Base-by-base conservation (phyloP, 2,888 invertebrate genomes). In the Ochropleura leucogaster region DNA sequence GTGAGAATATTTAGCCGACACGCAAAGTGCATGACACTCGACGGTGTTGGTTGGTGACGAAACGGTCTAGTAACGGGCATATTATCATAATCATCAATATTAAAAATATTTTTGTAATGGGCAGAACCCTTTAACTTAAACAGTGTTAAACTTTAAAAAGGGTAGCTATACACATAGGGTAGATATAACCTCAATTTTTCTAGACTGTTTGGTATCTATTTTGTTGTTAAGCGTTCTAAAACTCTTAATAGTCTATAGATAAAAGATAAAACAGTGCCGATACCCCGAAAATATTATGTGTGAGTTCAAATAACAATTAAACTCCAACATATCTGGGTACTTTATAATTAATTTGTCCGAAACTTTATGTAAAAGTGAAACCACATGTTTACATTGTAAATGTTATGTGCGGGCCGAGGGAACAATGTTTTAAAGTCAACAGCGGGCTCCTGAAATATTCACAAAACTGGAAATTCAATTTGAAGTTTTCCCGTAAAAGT, bases 391-490 rank as follows among this genome's bases (percentile, higher is more conserved):
- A 89, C 88, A 89, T 90, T 89, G 87, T 87, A 89, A 89, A 92
- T 87, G 88, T 85, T 87, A 87, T 85, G 86, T 85, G 83, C 85
- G 84, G 83, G 81, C 81, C 82, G 78, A 81, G 77, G 82, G 80
- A 85, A 86, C 90, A 88, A 83, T 89, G 89, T 89, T 90, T 87
- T 88, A 91, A 91, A 93, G 91, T 93, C 92, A 93, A 93, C 93
- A 93, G 83, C 77, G 82, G 82, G 84, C 82, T 87, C 87, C 92
- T 94, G 88, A 93, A 94, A 93, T 94, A 94, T 94, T 93, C 92
- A 93, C 89, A 87, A 90, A 86, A 89, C 89, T 91, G 90, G 87
- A 93, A 95, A 94, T 94, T 94, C 92, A 94, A 94, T 94, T 94
- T 93, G 90, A 92, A 93, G 92, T 93, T 93, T 92, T 85, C 90